Conservation (phyloP, 2,888 invertebrate genomes). For the Ethmia dodecea region DNA sequence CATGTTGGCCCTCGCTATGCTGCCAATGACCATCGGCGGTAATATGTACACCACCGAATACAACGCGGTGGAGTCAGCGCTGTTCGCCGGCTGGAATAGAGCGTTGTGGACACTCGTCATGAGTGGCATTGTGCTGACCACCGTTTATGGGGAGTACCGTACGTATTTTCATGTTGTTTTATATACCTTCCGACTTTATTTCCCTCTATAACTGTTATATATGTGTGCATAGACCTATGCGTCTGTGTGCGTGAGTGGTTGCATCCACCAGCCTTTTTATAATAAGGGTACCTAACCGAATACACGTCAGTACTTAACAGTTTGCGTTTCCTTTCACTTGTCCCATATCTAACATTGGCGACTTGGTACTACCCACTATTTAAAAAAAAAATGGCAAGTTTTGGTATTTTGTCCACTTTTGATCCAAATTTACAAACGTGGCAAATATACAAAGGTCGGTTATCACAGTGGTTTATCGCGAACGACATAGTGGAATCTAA, state of each 20-base stretch:
- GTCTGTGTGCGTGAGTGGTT: too few relatives aligned
- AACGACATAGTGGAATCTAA: not conserved
- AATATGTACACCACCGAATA: constrained; percentile 13
- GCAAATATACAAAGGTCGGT: constrained; percentile 1
- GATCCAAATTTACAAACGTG: not conserved
- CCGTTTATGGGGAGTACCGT: constrained; percentile 35
- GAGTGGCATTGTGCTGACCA: constrained; percentile 24
- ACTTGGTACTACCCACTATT: not conserved
- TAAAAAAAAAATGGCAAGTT: not conserved
- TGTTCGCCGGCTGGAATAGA: constrained; percentile 22
- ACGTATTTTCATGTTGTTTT: constrained; percentile 17
- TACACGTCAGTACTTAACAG: too few relatives aligned
- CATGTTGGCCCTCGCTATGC: constrained; percentile 7
- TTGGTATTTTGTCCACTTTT: not conserved
- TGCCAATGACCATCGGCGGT: constrained; percentile 3
- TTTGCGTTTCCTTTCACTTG: too few relatives aligned
- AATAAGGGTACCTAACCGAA: too few relatives aligned
- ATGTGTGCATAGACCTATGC: too few relatives aligned
- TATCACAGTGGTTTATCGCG: not conserved
- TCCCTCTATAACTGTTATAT: too few relatives aligned
- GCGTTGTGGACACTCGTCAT: constrained; percentile 23
- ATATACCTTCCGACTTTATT: too few relatives aligned
- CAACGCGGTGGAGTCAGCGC: constrained; percentile 14
- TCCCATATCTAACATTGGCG: too few relatives aligned
- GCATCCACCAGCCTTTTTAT: too few relatives aligned